These are phyloP conservation scores for Marcusenius ussheri DNA, from an alignment of 2,113 vertebrate species.

Conservation along the genomic window DNA sequence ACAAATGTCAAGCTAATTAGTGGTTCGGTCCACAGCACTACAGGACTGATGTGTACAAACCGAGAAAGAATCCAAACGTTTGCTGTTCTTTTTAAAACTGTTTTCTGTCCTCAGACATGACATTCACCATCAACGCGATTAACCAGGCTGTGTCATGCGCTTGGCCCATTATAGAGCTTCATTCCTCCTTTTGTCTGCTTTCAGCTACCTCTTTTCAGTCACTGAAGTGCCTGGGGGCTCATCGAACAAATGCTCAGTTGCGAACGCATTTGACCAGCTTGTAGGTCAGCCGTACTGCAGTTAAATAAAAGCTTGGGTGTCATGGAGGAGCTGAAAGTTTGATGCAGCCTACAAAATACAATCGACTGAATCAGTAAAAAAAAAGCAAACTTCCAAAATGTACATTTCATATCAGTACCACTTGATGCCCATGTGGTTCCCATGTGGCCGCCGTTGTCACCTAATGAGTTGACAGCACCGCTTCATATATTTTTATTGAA, in stretches of 20 bases:
- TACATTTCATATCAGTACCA: background rate
- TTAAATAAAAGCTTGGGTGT: background rate
- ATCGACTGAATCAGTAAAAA: background rate
- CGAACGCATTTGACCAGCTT: background rate
- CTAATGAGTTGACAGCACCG: background rate
- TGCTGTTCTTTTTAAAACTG: background rate
- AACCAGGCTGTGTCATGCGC: background rate
- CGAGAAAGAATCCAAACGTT: background rate
- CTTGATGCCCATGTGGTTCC: background rate
- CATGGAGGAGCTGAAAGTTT: background rate
- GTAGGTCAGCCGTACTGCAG: background rate
- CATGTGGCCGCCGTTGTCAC: background rate
- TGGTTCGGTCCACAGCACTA: background rate
- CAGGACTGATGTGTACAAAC: background rate
- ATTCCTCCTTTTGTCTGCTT: background rate
- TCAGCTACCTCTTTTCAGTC: conserved; percentile 10
- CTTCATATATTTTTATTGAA: background rate
- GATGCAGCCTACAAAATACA: conserved; percentile 12
- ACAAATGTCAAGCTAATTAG: background rate
- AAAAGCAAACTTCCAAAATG: background rate
- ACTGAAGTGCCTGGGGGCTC: conserved; percentile 11
- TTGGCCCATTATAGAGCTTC: background rate
- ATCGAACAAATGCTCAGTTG: background rate
- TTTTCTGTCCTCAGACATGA: background rate
- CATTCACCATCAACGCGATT: background rate